These are phyloP conservation scores for Pomacea maculata DNA, from an alignment of 1,140 invertebrate genomes.

Conservation along the genomic window DNA sequence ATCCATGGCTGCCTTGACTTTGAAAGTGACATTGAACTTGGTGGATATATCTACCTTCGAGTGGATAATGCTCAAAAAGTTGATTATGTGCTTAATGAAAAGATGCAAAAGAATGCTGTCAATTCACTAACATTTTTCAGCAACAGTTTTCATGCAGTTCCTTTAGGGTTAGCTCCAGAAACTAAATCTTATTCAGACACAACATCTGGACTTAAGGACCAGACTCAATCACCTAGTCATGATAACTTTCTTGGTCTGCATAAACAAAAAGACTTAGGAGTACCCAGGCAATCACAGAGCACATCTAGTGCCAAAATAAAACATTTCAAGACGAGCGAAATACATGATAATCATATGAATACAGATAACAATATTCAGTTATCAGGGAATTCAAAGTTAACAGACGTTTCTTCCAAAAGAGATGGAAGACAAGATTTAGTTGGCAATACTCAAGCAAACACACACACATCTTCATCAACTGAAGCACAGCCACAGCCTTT, in stretches of 20 bases:
- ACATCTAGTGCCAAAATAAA: no score
- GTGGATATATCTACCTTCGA: slow-evolving; percentile 28
- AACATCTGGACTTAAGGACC: not conserved
- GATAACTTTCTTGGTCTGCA: no score
- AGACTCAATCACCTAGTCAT: not conserved
- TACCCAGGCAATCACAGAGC: no score
- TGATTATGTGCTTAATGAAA: slow-evolving; percentile 35
- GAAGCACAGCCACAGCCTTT: not conserved
- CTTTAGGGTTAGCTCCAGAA: not conserved
- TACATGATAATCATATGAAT: no score
- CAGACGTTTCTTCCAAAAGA: no score
- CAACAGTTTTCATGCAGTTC: slow-evolving; percentile 31
- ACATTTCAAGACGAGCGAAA: no score
- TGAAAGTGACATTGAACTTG: slow-evolving; percentile 30
- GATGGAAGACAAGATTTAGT: no score
- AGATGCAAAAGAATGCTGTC: slow-evolving; percentile 27
- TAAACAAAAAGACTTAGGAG: no score
- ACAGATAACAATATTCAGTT: no score
- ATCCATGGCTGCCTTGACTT: slow-evolving; percentile 35
- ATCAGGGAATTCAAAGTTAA: no score
- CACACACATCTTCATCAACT: no score
- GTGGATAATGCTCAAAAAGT: slow-evolving; percentile 27
- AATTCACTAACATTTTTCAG: slow-evolving; percentile 34
- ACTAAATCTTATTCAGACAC: slow-evolving; percentile 1
- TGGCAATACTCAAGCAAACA: no score